Percentiles rank a stretch among this genome's conserved stretches.
Conservation (phyloP, 1,140 invertebrate species). For the Ptiloglossa arizonensis region DNA sequence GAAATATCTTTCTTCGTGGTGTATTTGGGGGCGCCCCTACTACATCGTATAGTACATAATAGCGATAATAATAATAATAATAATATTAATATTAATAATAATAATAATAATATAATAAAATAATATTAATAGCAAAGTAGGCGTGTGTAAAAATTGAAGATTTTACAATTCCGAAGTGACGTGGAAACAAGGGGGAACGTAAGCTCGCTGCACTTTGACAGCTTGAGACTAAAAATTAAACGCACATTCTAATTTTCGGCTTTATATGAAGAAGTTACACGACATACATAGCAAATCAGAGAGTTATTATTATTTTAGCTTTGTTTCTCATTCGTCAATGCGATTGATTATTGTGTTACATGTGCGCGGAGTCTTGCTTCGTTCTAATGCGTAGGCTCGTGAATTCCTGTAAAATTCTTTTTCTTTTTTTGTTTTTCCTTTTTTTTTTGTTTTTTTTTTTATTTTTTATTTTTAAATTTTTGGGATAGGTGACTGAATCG, state of each 20-base stretch:
- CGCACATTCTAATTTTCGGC: slow-evolving; percentile 13
- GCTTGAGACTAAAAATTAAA: slow-evolving; percentile 5
- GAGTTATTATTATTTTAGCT: neutral
- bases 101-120: too few species aligned
- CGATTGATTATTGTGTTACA: slow-evolving; percentile 5
- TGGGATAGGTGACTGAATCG: neutral
- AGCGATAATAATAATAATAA: slow-evolving; percentile 17
- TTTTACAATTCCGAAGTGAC: slow-evolving; percentile 37
- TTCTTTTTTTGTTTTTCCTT: neutral
- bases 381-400: slow-evolving; percentile 36
- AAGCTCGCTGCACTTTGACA: slow-evolving; percentile 14
- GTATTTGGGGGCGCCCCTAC: neutral
- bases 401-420: neutral
- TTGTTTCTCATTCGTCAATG: neutral
- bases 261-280: slow-evolving; percentile 33
- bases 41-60: slow-evolving; percentile 18
- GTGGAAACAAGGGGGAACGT: slow-evolving; percentile 54
- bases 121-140: slow-evolving; percentile 22
- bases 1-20: neutral
- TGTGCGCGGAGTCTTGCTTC: slow-evolving; percentile 57
- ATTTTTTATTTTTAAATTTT: too few species aligned
- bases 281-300: slow-evolving; percentile 24
- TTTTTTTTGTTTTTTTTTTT: too few species aligned
- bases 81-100: slow-evolving; percentile 13
- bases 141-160: slow-evolving; percentile 6